phyloP scores from a whole-genome alignment of 1,140 invertebrate species.

The Magallana gigas region DNA sequence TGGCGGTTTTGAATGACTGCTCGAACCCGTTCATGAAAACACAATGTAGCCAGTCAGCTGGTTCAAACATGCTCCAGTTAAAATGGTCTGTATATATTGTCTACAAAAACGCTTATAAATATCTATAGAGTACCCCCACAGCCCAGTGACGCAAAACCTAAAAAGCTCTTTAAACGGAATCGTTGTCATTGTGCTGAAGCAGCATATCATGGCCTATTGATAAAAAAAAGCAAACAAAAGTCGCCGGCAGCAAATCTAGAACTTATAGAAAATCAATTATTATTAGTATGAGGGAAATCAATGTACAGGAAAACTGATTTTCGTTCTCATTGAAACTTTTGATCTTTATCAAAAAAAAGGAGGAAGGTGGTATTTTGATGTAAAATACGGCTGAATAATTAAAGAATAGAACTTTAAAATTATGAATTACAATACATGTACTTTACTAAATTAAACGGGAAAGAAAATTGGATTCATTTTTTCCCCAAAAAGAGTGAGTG shows the following conservation, averaged over 20 bases:
- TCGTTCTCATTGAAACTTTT: background rate
- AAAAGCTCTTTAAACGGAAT: background rate
- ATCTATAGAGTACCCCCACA: background rate
- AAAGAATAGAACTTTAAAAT: too few species aligned
- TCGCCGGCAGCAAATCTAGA: background rate
- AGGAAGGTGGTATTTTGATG: too few species aligned
- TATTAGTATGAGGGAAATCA: background rate
- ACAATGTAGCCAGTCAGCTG: constrained; percentile 13
- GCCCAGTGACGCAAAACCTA: background rate
- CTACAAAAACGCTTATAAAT: background rate
- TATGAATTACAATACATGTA: too few species aligned
- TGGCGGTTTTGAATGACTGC: background rate
- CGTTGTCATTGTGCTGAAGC: constrained; percentile 23
- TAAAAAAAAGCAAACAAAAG: background rate
- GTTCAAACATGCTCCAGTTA: constrained; percentile 25
- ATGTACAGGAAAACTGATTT: background rate
- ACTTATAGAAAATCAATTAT: constrained; percentile 19
- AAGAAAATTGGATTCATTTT: too few species aligned
- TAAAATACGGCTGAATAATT: too few species aligned
- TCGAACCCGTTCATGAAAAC: background rate
- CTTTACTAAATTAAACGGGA: too few species aligned
- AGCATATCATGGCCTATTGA: constrained; percentile 10
- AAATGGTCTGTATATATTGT: background rate
- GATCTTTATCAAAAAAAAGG: too few species aligned
- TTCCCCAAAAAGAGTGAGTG: too few species aligned